These are phyloP conservation scores for Neostethus bicornis DNA, from an alignment of 2,797 vertebrate species.

Conservation along the genomic window DNA sequence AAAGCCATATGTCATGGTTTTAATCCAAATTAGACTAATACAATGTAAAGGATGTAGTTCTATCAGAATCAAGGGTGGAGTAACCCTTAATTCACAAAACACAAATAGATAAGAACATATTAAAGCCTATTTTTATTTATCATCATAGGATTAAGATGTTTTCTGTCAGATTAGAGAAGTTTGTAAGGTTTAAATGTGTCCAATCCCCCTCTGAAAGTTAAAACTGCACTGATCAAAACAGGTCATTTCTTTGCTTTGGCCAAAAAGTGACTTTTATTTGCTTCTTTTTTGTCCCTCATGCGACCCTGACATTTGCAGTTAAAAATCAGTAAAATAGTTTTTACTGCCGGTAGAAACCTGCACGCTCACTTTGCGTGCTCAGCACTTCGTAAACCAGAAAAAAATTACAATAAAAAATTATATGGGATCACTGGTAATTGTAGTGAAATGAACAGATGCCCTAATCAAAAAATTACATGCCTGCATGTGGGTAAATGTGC, in stretches of 20 bases:
- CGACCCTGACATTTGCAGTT: slow-evolving; percentile 24
- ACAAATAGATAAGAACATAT: slow-evolving; percentile 7
- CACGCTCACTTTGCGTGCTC: neutral
- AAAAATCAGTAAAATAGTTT: slow-evolving; percentile 15
- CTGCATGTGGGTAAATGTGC: neutral
- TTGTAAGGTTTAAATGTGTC: slow-evolving; percentile 32
- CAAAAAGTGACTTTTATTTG: slow-evolving; percentile 30
- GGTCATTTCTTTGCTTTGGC: slow-evolving; percentile 48
- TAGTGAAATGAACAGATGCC: slow-evolving; percentile 7
- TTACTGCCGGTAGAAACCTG: slow-evolving; percentile 2
- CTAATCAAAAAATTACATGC: slow-evolving; percentile 7
- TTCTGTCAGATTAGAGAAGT: slow-evolving; percentile 44
- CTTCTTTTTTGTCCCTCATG: slow-evolving; percentile 38
- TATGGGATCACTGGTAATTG: slow-evolving; percentile 12
- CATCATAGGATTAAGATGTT: slow-evolving; percentile 23
- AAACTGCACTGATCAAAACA: slow-evolving; percentile 37
- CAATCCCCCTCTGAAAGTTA: slow-evolving; percentile 46
- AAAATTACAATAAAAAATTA: slow-evolving; percentile 1
- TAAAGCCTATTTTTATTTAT: slow-evolving; percentile 23
- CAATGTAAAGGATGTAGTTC: neutral
- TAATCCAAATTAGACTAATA: slow-evolving; percentile 14
- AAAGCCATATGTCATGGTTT: neutral
- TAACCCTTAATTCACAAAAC: neutral
- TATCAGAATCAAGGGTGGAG: slow-evolving; percentile 1
- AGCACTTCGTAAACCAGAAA: slow-evolving; percentile 4